phyloP scores from a whole-genome alignment of 2,797 vertebrate species.

The Smutsia temminckii region DNA sequence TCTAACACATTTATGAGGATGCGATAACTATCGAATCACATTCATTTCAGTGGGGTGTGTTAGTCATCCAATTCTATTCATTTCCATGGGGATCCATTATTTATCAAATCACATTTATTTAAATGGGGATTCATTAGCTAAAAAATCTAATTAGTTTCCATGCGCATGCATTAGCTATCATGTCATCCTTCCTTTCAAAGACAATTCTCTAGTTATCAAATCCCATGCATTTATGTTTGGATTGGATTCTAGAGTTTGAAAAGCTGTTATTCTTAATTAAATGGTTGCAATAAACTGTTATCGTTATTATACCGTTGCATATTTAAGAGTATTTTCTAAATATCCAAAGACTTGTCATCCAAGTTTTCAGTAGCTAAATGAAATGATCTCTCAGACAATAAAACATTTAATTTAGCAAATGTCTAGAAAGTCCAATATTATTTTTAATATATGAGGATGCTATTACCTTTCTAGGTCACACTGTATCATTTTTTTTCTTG shows the following conservation, averaged over 20 bases:
- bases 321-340: conserved; percentile 77
- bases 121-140: conserved; percentile 80
- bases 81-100: conserved; percentile 79
- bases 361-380: conserved; percentile 62
- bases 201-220: conserved; percentile 79
- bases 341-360: conserved; percentile 55
- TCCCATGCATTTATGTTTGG: conserved; percentile 74
- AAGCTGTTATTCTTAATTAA: conserved; percentile 83
- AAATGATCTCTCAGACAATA: conserved; percentile 57
- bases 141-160: conserved; percentile 79
- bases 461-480: not conserved
- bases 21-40: conserved; percentile 72
- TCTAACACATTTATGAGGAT: conserved; percentile 75
- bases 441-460: conserved; percentile 31
- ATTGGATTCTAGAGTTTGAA: conserved; percentile 78
- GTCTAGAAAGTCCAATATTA: not conserved
- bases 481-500: not conserved
- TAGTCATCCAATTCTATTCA: conserved; percentile 76
- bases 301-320: conserved; percentile 75
- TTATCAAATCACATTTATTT: conserved; percentile 82
- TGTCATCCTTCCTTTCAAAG: conserved; percentile 79
- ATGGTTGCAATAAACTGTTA: conserved; percentile 80
- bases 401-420: conserved; percentile 63
- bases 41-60: conserved; percentile 77
- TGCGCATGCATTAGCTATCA: conserved; percentile 75